A percentile compares a stretch with the other conserved stretches of the same genome.
Evolutionary conservation across 2,888 invertebrate species (phyloP).

Genomic region (Halocaridina rubra): DNA sequence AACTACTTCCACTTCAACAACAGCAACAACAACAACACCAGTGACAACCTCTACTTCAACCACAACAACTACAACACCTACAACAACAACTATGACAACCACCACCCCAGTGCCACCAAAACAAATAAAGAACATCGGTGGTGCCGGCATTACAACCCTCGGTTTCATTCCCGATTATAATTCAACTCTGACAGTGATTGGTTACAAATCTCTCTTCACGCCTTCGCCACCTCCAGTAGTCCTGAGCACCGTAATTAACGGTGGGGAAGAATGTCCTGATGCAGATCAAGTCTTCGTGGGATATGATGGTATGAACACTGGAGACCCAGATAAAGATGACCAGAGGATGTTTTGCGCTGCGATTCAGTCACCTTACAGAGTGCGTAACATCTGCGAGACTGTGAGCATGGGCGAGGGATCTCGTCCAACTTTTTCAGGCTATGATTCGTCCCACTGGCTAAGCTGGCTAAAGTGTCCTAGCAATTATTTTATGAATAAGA

Average conservation of each 20-base stretch:
- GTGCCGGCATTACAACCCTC: too few relatives aligned
- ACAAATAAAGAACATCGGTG: too few relatives aligned
- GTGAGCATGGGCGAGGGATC: not conserved
- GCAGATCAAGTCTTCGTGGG: not conserved
- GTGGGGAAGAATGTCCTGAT: not conserved
- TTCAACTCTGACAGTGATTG: too few relatives aligned
- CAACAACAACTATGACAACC: too few relatives aligned
- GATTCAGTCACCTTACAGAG: not conserved
- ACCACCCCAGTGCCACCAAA: too few relatives aligned
- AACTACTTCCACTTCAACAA: too few relatives aligned
- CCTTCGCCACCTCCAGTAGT: not conserved
- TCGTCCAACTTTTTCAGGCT: not conserved
- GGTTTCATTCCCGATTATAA: too few relatives aligned
- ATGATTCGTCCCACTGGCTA: not conserved
- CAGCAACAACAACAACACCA: too few relatives aligned
- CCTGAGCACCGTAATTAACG: not conserved
- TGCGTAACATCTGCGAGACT: not conserved
- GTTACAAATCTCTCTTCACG: too few relatives aligned
- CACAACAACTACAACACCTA: too few relatives aligned
- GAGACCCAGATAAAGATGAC: not conserved
- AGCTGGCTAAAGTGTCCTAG: not conserved
- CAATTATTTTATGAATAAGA: not conserved
- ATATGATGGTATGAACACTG: not conserved
- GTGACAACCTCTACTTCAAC: too few relatives aligned
- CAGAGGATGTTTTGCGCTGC: not conserved